phyloP scores from a whole-genome alignment of 2,888 invertebrate species.

The Petrophora chlorosata region DNA sequence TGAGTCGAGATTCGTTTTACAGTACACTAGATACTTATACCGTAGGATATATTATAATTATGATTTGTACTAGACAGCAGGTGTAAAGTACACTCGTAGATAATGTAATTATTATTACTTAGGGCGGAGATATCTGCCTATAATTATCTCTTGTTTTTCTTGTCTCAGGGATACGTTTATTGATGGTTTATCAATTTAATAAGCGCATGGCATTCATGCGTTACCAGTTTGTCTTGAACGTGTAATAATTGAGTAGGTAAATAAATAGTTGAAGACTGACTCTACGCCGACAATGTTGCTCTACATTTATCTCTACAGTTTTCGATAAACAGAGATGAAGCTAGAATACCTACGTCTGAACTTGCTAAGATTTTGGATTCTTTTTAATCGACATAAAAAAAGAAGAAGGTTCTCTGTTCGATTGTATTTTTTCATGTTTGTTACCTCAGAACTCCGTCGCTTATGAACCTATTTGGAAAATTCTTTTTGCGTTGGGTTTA shows the following conservation, averaged over 20 bases:
- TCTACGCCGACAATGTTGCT: slow-evolving; percentile 1
- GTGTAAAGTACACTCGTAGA: slow-evolving; percentile 22
- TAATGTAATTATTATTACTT: slow-evolving; percentile 16
- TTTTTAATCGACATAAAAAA: no score
- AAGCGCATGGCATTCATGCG: slow-evolving; percentile 16
- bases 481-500: no score
- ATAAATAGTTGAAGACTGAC: slow-evolving; percentile 4
- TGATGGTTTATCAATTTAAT: slow-evolving; percentile 26
- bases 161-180: slow-evolving; percentile 14
- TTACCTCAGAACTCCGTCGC: no score
- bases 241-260: slow-evolving; percentile 8
- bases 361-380: no score
- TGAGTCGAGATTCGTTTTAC: slow-evolving; percentile 45
- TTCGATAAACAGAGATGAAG: no score
- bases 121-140: slow-evolving; percentile 6
- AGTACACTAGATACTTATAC: no score
- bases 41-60: no score
- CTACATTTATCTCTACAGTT: no score
- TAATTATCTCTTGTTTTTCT: slow-evolving; percentile 29
- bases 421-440: no score
- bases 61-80: slow-evolving; percentile 20
- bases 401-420: no score
- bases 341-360: no score
- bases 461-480: no score
- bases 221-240: slow-evolving; percentile 14